These are phyloP conservation scores for Limenitis camilla DNA, from an alignment of 2,888 invertebrate genomes.

Conservation along the genomic window DNA sequence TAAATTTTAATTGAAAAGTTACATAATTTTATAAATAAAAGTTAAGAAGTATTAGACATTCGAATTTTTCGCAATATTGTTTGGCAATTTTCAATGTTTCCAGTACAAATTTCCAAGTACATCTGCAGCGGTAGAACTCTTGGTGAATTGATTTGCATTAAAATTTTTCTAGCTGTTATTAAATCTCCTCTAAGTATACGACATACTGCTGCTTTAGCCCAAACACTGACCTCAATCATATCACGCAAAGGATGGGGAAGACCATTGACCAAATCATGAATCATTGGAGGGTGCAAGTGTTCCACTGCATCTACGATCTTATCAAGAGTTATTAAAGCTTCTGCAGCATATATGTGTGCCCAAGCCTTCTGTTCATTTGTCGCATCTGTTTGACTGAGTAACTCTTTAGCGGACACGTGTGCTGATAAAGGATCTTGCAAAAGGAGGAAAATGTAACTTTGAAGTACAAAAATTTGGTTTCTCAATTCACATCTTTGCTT, in stretches of 20 bases:
- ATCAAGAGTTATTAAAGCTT: constrained; percentile 88
- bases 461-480: constrained; percentile 82
- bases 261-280: constrained; percentile 68
- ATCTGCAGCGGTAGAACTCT: constrained; percentile 68
- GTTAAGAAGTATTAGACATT: constrained; percentile 44
- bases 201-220: constrained; percentile 71
- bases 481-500: constrained; percentile 76
- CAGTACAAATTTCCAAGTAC: constrained; percentile 73
- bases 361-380: constrained; percentile 78
- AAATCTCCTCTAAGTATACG: constrained; percentile 65
- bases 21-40: constrained; percentile 9
- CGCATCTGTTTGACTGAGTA: constrained; percentile 80
- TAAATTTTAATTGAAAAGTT: constrained; percentile 1
- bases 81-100: constrained; percentile 69
- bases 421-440: constrained; percentile 89
- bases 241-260: constrained; percentile 62
- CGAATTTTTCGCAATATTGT: constrained; percentile 60
- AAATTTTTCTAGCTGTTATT: constrained; percentile 62
- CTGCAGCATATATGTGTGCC: constrained; percentile 92
- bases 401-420: constrained; percentile 82
- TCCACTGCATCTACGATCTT: constrained; percentile 88
- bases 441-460: constrained; percentile 88
- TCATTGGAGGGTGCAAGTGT: constrained; percentile 85
- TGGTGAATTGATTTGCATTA: constrained; percentile 66
- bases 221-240: constrained; percentile 65